Evolutionary conservation across 2,797 vertebrate species (phyloP).

Genomic region (Acipenser oxyrinchus): DNA sequence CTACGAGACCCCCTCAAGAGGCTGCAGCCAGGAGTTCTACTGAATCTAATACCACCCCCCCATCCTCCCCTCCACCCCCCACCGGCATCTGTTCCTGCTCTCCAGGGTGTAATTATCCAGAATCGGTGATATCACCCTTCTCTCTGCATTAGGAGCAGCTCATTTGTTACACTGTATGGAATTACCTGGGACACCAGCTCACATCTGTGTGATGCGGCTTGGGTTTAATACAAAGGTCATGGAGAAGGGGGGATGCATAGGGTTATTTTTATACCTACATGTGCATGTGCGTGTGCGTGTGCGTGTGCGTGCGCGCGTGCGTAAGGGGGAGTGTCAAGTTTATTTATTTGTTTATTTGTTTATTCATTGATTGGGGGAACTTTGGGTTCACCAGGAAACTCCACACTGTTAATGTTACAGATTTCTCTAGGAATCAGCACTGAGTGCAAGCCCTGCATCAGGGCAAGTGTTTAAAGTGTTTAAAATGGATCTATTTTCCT

Average conservation of each 20-base stretch:
- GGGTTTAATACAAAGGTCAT: conserved; percentile 20
- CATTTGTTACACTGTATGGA: conserved; percentile 19
- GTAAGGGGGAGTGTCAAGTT: background rate
- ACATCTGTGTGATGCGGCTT: conserved; percentile 34
- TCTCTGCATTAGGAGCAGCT: conserved; percentile 11
- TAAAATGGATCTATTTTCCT: too few relatives aligned
- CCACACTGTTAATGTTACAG: too few relatives aligned
- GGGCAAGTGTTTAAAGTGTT: too few relatives aligned
- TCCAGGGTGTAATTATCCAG: conserved; percentile 13
- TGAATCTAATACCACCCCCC: background rate
- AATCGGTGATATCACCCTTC: background rate
- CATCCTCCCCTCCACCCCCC: background rate
- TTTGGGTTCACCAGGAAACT: too few relatives aligned
- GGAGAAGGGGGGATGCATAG: conserved; percentile 3
- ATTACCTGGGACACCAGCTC: conserved; percentile 16
- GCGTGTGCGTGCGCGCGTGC: background rate
- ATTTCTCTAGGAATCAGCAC: too few relatives aligned
- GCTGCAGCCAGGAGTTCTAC: too few relatives aligned
- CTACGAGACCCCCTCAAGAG: too few relatives aligned
- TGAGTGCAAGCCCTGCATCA: too few relatives aligned
- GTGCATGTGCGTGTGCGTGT: conserved; percentile 6
- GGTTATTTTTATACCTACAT: conserved; percentile 12
- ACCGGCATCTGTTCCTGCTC: conserved; percentile 10
- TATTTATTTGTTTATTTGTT: too few relatives aligned
- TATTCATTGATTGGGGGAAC: too few relatives aligned